Base-by-base conservation (phyloP, 2,113 vertebrate species). In the Ochotona princeps region DNA sequence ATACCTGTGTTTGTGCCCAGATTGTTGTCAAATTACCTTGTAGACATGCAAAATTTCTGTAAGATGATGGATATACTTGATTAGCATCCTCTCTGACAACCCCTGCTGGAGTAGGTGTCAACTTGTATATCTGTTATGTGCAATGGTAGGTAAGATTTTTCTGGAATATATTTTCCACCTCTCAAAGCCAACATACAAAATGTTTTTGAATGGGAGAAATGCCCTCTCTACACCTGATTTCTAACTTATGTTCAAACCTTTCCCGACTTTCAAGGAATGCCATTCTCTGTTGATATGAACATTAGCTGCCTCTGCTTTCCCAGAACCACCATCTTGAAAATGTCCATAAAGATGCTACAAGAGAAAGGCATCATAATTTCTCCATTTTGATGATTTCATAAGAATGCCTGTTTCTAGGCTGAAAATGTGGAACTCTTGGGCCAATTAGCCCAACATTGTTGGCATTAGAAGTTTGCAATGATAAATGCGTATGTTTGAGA, bases 121-220 rank as follows among this genome's bases (percentile, higher is more conserved):
- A 25, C 70, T 93, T 70, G 5, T 4, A 6, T 28, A 26, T 93
- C 30, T 87, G 0, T 57, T 78, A 7, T 90, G 15, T 49, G 76
- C 20, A 84, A 2, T 57, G 7, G 30, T 75, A 15, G n/a, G 47
- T 54, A 92, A 76, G 6, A 61, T 38, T 89, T 72, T 5, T 89
- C 44, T 63, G 72, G 23, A 90, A 72, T 14, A 67, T 79, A 30
- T 28, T 86, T 85, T 67, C 26, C 12, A 14, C 57, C 4, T 75
- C 70, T 60, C 74, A 28, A 94, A 78, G 18, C 32, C 35, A 89
- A 83, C 38, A 83, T 74, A 83, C 85, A 25, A 85, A 82, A 0
- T 86, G 66, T 86, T 96, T 94, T 51, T 84, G 93, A 61, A 14
- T 87, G 44, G 38, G 26, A 61, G n/a, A 65, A 85, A 69, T 69